Evolutionary conservation across 2,888 invertebrate species (phyloP).

Genomic region (Ischnus inquisitorius): DNA sequence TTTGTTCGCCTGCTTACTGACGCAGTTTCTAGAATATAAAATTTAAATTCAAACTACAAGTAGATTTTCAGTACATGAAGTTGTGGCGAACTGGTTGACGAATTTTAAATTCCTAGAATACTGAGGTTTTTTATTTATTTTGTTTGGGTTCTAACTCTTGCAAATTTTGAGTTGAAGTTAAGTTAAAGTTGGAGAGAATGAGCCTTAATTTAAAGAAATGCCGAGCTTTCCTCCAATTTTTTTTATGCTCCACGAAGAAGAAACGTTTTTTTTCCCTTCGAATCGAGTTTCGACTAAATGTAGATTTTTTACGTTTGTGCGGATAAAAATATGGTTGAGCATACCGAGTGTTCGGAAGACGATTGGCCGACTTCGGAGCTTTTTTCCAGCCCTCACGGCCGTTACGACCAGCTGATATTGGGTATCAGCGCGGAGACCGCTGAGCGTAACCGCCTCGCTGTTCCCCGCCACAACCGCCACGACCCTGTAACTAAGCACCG

Average conservation of each 20-base stretch:
- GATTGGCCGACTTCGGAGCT: conserved; percentile 94
- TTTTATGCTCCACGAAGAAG: neutral
- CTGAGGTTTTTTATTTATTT: too few relatives aligned
- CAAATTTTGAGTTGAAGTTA: too few relatives aligned
- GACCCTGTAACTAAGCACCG: conserved; percentile 95
- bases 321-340: conserved; percentile 64
- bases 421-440: conserved; percentile 93
- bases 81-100: too few relatives aligned
- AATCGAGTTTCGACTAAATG: neutral
- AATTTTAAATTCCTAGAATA: too few relatives aligned
- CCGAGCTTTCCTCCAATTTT: too few relatives aligned
- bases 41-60: too few relatives aligned
- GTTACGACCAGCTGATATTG: conserved; percentile 96
- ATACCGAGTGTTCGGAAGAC: conserved; percentile 96
- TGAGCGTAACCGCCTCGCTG: conserved; percentile 94
- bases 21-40: too few relatives aligned
- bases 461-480: conserved; percentile 96
- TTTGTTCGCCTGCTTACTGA: too few relatives aligned
- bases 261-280: neutral
- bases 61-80: too few relatives aligned
- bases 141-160: too few relatives aligned
- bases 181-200: too few relatives aligned
- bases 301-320: neutral
- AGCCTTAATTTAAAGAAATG: too few relatives aligned
- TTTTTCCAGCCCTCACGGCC: conserved; percentile 93